phyloP scores from a whole-genome alignment of 2,888 invertebrate genomes.

The Agonum fuliginosum region DNA sequence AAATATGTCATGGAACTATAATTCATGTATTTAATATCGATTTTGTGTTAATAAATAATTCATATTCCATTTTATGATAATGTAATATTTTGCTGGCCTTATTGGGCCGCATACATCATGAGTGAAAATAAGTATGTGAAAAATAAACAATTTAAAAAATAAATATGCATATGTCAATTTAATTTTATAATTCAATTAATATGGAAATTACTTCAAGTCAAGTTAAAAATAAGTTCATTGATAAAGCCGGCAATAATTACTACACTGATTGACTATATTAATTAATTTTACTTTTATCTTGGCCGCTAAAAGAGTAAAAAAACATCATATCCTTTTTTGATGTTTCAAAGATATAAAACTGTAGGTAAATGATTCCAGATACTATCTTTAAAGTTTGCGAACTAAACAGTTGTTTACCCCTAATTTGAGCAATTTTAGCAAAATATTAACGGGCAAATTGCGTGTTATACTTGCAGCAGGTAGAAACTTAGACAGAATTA shows the following conservation, averaged over 20 bases:
- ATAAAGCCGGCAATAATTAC: background rate
- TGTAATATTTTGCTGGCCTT: background rate
- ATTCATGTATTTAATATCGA: background rate
- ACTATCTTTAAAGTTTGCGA: slow-evolving; percentile 9
- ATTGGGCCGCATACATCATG: too few relatives aligned
- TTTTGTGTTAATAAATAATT: background rate
- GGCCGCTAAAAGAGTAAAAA: background rate
- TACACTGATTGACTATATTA: background rate
- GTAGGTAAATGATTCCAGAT: background rate
- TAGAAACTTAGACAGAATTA: background rate
- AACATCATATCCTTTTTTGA: background rate
- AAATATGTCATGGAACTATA: background rate
- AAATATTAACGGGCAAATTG: slow-evolving; percentile 22
- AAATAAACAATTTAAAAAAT: too few relatives aligned
- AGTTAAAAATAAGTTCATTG: background rate
- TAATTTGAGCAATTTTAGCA: slow-evolving; percentile 15
- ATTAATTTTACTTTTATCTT: background rate
- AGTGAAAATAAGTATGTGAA: background rate
- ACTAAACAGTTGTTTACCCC: background rate
- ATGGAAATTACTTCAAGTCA: background rate
- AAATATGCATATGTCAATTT: background rate
- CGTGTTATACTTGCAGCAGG: background rate
- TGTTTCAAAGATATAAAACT: background rate
- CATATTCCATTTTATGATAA: background rate
- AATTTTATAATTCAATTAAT: background rate